Evolutionary conservation across 2,797 vertebrate species (phyloP), one percentile per base, ranked within the genome.

Genomic region (Botia almorhae): DNA sequence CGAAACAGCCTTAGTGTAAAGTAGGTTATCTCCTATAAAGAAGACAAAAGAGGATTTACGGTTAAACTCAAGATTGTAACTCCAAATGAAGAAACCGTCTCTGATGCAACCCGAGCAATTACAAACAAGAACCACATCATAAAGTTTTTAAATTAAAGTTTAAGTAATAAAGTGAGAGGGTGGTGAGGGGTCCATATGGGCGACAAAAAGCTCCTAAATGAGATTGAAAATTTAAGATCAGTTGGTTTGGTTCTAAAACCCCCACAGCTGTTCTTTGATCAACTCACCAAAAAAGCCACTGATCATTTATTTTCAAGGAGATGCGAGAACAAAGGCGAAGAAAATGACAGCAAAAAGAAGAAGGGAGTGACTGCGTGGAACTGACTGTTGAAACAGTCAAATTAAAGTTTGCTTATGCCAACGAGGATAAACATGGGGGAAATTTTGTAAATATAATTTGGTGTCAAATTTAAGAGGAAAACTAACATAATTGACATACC

Each of bases 121-220:
- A 68, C 83, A 85, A 83, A 3, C 11, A 36, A 16, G 33, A 74
- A 58, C 68, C 76, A 76, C 76, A 70, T 85, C 81, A 80, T 53
- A 82, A 82, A 76, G 67, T 51, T 8, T 7, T 78, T 33, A 50
- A 60, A 81, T 67, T 64, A 55, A 74, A 67, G 65, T 50, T 60
- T 12, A 29, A 48, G 61, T 76, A 51, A 80, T 60, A 74, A 83
- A 69, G 50, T 56, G 51, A n/a, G 53, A 39, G 68, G 61, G 26
- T 60, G 81, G 51, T 69, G 29, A 58, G 71, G 55, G 55, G 19
- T 56, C 23, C 58, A 58, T 53, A 21, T 82, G 71, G 53, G 36
- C 19, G 19, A 73, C 36, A 19, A 73, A 65, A 46, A n/a, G 69
- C 36, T 74, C 12, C 43, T 81, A 51, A 75, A 70, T 23, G 21